A percentile compares a stretch with the other conserved stretches of the same genome.
phyloP scores from a whole-genome alignment of 2,113 vertebrate genomes.

The Todiramphus chloris region DNA sequence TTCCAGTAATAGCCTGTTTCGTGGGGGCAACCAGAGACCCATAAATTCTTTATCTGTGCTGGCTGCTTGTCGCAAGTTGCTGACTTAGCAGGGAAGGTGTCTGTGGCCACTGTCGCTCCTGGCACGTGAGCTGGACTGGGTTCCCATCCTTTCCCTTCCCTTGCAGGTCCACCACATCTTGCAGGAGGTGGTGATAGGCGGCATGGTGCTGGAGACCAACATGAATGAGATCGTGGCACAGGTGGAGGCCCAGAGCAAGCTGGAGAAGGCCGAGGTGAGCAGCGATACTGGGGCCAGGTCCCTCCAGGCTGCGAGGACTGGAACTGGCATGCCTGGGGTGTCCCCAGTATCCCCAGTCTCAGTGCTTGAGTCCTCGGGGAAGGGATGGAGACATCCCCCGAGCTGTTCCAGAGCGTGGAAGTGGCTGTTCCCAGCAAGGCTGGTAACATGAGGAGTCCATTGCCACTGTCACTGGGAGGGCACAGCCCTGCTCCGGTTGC shows the following conservation, averaged over 20 bases:
- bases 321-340: fast-evolving
- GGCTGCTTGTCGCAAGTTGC: background rate
- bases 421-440: background rate
- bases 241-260: slow-evolving; percentile 89
- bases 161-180: slow-evolving; percentile 76
- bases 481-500: fast-evolving
- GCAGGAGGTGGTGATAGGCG: slow-evolving; percentile 93
- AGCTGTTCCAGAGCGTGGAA: background rate
- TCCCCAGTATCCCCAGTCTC: background rate
- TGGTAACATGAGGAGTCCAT: background rate
- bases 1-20: background rate
- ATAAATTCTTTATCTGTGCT: slow-evolving; percentile 4
- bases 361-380: fast-evolving
- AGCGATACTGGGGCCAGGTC: fast-evolving
- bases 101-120: background rate
- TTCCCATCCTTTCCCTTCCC: background rate
- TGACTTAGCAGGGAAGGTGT: background rate
- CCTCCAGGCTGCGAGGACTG: background rate
- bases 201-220: slow-evolving; percentile 96
- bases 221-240: slow-evolving; percentile 95
- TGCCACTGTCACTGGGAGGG: no score
- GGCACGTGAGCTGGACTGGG: background rate
- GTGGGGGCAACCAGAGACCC: fast-evolving
- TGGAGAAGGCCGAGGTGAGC: slow-evolving; percentile 94
- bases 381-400: background rate